Evolutionary conservation across 2,113 vertebrate genomes (phyloP).

Genomic region (Mus pahari): DNA sequence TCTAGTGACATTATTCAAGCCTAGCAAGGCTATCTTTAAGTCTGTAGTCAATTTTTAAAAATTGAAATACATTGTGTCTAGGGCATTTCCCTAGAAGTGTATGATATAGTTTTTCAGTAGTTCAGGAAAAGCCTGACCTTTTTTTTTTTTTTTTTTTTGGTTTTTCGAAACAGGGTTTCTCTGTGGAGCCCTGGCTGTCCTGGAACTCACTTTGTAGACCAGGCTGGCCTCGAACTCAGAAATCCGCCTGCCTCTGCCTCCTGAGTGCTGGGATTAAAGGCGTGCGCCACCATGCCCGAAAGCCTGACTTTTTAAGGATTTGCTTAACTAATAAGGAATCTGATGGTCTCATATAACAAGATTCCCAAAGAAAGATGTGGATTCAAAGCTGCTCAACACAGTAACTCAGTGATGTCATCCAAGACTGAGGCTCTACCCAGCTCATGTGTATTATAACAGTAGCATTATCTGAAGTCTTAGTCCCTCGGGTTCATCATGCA

Average conservation of each 20-base stretch:
- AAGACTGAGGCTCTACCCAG: background rate
- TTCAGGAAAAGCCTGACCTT: background rate
- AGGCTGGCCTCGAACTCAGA: too few relatives aligned
- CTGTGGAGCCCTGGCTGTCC: too few relatives aligned
- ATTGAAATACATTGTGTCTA: background rate
- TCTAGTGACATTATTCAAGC: background rate
- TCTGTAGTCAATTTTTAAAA: slow-evolving; percentile 12
- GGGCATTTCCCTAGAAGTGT: background rate
- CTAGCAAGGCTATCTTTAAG: background rate
- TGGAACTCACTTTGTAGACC: too few relatives aligned
- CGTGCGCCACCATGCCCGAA: too few relatives aligned
- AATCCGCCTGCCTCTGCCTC: too few relatives aligned
- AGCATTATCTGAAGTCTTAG: background rate
- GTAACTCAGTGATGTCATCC: background rate
- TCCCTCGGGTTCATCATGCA: background rate
- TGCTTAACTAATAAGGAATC: slow-evolving; percentile 17
- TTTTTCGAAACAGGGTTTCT: too few relatives aligned
- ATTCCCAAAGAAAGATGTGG: background rate
- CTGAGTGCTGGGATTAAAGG: too few relatives aligned
- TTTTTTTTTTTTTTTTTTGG: too few relatives aligned
- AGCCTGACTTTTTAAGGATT: background rate
- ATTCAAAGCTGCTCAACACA: background rate
- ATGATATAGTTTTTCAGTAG: background rate
- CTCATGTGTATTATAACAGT: background rate
- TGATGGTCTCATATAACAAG: background rate